Conservation (phyloP, 1,140 invertebrate species). For the Chironomus tepperi region DNA sequence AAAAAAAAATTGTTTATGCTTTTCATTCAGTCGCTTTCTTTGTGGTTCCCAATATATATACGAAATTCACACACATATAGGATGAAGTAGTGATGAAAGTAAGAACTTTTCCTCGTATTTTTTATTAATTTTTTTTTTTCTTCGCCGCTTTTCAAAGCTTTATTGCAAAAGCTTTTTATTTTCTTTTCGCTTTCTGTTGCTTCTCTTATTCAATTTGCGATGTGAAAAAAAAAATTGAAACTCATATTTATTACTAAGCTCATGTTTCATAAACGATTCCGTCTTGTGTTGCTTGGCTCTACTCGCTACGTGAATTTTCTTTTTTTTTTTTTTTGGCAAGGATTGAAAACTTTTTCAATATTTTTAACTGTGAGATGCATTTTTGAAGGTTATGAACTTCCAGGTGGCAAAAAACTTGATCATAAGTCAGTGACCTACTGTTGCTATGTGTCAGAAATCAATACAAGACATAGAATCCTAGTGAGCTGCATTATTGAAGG, state of each 20-base stretch:
- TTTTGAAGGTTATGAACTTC: too few relatives aligned
- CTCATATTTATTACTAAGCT: slow-evolving; percentile 2
- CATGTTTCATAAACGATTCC: neutral
- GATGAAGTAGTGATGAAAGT: neutral
- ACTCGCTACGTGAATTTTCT: neutral
- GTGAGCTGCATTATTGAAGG: too few relatives aligned
- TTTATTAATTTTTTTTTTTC: neutral
- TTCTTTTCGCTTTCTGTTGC: too few relatives aligned
- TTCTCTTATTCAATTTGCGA: neutral
- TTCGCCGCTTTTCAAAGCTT: neutral
- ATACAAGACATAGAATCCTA: too few relatives aligned
- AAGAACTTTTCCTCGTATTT: neutral
- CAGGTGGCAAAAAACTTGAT: too few relatives aligned
- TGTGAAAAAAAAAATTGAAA: neutral
- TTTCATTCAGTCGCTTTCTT: neutral
- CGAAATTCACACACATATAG: neutral
- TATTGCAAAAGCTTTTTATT: neutral
- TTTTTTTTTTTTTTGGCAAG: neutral
- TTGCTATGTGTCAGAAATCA: too few relatives aligned
- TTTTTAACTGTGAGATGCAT: neutral
- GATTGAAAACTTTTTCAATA: neutral
- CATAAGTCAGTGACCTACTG: too few relatives aligned
- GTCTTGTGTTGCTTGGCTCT: neutral
- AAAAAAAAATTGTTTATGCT: neutral
- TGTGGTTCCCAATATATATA: neutral